Base-by-base conservation (phyloP, 1,140 invertebrate species). In the Holotrichia oblita region DNA sequence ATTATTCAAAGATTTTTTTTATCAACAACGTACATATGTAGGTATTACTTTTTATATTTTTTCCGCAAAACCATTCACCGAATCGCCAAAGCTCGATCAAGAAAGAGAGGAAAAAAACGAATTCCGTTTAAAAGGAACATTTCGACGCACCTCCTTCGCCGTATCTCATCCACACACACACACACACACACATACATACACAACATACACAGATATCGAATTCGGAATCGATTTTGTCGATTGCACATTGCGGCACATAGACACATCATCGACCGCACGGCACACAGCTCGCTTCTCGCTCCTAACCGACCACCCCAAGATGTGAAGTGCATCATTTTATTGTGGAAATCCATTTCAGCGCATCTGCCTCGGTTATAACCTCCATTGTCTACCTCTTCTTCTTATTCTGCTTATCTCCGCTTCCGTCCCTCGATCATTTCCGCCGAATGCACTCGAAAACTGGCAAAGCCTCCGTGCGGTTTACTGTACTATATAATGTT, bases 351-450 rank as follows among this genome's bases (percentile, higher is more conserved):
- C 80, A 79, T 79, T 81, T 79, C 64, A 69, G 76, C 75, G 76
- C 75, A 77, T 80, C 81, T 81, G 81, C 80, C 69, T 77, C 76
- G 75, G 77, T 78, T 78, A 77, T 80, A 78, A 79, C 80, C 76
- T 79, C 83, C 80, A 85, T 85, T 85, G 84, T 85, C 84, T 85
- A 84, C 83, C 84, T 85, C 83, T 83, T 82, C 84, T 84, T 85
- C 83, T 85, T 85, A 85, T 85, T 85, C 84, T 84, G 83, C 83
- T 85, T 85, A 85, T 85, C 84, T 84, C 83, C 83, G 81, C 80
- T 85, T 84, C 83, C 83, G 83, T 84, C 82, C 83, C 83, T 81
- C 81, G 79, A 85, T 84, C 84, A 81, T 82, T 85, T 85, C 85
- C 85, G 83, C 84, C 82, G 79, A 81, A 79, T 85, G 84, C 81